Evolutionary conservation across 2,888 invertebrate species (phyloP).

Genomic region (Criorhina ranunculi): DNA sequence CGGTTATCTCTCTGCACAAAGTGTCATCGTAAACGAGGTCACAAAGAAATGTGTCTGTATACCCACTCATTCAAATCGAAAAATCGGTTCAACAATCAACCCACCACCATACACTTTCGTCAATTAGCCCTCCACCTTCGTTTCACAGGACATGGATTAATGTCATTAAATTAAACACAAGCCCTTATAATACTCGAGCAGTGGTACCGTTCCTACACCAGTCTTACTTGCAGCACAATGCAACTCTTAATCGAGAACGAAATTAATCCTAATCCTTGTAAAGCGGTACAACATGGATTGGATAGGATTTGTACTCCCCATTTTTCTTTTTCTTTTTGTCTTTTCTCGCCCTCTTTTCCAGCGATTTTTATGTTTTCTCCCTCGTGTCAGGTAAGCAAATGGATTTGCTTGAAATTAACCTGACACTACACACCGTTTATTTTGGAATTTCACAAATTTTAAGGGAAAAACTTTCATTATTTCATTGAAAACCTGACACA

Average conservation of each 20-base stretch:
- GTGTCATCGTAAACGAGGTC: slow-evolving; percentile 47
- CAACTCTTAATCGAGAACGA: slow-evolving; percentile 60
- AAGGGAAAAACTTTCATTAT: slow-evolving; percentile 52
- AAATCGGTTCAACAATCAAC: slow-evolving; percentile 70
- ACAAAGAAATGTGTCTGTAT: slow-evolving; percentile 34
- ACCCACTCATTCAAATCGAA: slow-evolving; percentile 46
- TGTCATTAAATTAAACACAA: slow-evolving; percentile 76
- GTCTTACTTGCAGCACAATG: slow-evolving; percentile 46
- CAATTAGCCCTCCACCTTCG: slow-evolving; percentile 14
- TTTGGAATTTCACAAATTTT: slow-evolving; percentile 28
- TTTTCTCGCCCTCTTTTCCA: neutral
- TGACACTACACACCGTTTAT: slow-evolving; percentile 42
- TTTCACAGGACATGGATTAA: slow-evolving; percentile 65
- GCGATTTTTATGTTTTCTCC: slow-evolving; percentile 16
- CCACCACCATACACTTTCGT: slow-evolving; percentile 30
- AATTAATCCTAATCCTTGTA: slow-evolving; percentile 72
- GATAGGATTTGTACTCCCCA: slow-evolving; percentile 20
- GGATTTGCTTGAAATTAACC: slow-evolving; percentile 68
- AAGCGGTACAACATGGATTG: slow-evolving; percentile 61
- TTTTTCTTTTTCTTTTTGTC: slow-evolving; percentile 6
- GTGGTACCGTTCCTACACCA: slow-evolving; percentile 12
- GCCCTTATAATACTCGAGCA: slow-evolving; percentile 56
- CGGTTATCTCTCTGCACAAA: slow-evolving; percentile 4
- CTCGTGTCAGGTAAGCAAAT: slow-evolving; percentile 56
- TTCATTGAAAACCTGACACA: slow-evolving; percentile 35